Base-by-base conservation (phyloP, 2,113 vertebrate genomes). In the Bagarius yarrelli region DNA sequence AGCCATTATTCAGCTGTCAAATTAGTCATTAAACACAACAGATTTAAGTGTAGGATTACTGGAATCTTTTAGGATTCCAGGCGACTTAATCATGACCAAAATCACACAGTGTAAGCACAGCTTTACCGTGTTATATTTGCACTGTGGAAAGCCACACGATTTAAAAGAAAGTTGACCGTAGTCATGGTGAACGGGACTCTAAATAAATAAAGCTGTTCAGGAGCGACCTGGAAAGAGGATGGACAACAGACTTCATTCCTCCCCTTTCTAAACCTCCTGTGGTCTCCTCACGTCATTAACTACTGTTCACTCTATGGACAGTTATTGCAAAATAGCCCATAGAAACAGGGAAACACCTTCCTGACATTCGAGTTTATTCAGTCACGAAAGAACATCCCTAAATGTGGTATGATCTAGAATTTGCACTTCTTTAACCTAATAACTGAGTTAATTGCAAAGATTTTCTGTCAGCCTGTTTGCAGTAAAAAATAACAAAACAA, bases 311-410 rank as follows among this genome's bases (percentile, higher is more conserved):
- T 82, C 30, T 36, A 66, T 77, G 72, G 64, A 82, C n/a, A 70
- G 57, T 36, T 61, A 21, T 63, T 83, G 53, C 53, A 82, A 21
- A 69, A 69, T 64, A 76, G 18, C 52, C 36, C 63, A 69, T 76
- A 25, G 61, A 82, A 69, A 80, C 25, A 1, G 19, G 70, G 80
- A 56, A 66, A 30, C 80, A 75, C 50, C 61, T 40, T 74, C 44
- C n/a, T 34, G 50, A 21, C 61, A 76, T 53, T 25, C 83, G 86
- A 88, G 90, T 87, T 86, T 89, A 91, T 64, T 18, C 74, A 59
- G 25, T 59, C 23, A 25, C 34, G 57, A 32, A 25, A 27, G 16
- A 36, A 8, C 6, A 1, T 18, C 44, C 40, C 30, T 16, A 50
- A 14, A 50, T 50, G n/a, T 27, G 44, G 8, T 69, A 14, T 44